Base-by-base conservation (phyloP, 1,140 invertebrate species). In the Anoplophora glabripennis region DNA sequence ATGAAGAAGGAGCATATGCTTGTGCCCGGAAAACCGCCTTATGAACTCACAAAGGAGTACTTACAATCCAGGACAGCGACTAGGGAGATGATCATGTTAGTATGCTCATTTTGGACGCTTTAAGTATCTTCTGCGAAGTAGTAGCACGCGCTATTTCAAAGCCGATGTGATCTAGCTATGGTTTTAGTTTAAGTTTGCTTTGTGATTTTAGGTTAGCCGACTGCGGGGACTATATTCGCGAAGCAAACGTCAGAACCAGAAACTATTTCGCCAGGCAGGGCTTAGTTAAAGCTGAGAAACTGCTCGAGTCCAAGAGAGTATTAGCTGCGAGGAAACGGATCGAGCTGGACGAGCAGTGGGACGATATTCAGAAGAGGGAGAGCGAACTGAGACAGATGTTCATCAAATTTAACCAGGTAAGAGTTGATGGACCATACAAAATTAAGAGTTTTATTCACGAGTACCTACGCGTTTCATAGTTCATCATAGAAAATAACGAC, bases 311-410 rank as follows among this genome's bases (percentile, higher is more conserved):
- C 3, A 61, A 38, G 44, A 37, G 52, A 17, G 48, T 52, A 15
- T 44, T 51, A 1, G 56, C 41, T 12, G 14, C 54, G 10, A 40
- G 59, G n/a, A 48, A 49, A 36, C 35, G 56, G 42, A 57, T 48
- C 14, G 44, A 14, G 10, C 48, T 61, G 14, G 18, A 58, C 4
- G 57, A 54, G 11, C 49, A 59, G 17, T 65, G 63, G 63, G 40
- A 61, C 28, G 59, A 61, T 44, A 37, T 65, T 11, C 7, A 53
- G 12, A 28, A 59, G 9, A 65, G 62, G 42, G 59, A 65, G 35
- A 14, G 35, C 5, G 33, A 21, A 34, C 57, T 65, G 11, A 49
- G 55, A 34, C 21, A 61, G 14, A 61, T 54, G 11, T 65, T 65
- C 34, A 57, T 61, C 37, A 12, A 41, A 51, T 61, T 65, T 45